Percentiles rank a stretch among this genome's conserved stretches.
Conservation (phyloP, 2,888 invertebrate species). For the Nemotelus pantherinus region DNA sequence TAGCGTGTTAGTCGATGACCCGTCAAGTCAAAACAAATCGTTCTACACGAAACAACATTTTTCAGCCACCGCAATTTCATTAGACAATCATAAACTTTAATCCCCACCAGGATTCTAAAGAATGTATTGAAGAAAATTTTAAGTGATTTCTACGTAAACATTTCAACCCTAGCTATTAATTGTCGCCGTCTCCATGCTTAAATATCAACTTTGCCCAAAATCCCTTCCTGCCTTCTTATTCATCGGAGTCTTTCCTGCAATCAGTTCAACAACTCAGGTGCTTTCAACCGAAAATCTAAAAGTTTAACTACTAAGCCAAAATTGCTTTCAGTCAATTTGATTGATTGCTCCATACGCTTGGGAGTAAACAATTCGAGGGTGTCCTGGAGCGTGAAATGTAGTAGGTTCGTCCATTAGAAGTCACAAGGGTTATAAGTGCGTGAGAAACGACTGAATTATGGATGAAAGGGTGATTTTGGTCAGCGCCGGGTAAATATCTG, state of each 20-base stretch:
- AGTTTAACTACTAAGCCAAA: constrained; percentile 14
- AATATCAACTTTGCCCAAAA: background rate
- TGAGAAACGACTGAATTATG: too few relatives aligned
- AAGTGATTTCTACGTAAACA: background rate
- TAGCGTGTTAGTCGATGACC: background rate
- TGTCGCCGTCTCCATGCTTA: background rate
- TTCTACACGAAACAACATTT: constrained; percentile 4
- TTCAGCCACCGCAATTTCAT: background rate
- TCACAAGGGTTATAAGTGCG: background rate
- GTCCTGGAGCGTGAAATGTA: background rate
- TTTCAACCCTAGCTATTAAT: background rate
- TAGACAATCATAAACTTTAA: background rate
- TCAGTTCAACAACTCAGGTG: background rate
- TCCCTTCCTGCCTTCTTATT: too few relatives aligned
- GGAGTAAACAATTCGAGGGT: background rate
- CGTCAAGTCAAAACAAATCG: background rate
- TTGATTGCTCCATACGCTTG: constrained; percentile 17
- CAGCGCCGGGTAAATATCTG: too few relatives aligned
- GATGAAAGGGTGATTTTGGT: too few relatives aligned
- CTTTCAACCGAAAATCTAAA: constrained; percentile 5
- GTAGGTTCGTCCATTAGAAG: background rate
- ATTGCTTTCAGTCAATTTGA: constrained; percentile 34
- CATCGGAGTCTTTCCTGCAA: too few relatives aligned
- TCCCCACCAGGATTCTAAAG: background rate
- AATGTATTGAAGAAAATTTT: too few relatives aligned